Evolutionary conservation across 2,797 vertebrate species (phyloP).

Genomic region (Synanceia verrucosa): DNA sequence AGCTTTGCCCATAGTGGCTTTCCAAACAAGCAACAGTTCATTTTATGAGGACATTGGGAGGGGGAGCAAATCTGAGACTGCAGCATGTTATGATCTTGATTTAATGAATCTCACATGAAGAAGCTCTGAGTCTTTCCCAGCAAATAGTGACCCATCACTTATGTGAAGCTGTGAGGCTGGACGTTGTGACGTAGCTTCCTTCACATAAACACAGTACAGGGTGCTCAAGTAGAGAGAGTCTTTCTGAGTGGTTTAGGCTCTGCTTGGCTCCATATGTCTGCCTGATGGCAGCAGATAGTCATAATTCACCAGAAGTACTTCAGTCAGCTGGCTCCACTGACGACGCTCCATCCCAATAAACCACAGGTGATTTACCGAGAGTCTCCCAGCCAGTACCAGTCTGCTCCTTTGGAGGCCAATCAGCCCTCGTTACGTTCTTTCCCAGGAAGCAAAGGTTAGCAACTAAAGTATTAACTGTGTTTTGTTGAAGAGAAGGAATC

Average conservation of each 20-base stretch:
- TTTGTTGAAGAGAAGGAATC: background rate
- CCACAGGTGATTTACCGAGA: constrained; percentile 42
- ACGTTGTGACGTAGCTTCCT: background rate
- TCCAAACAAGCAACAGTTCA: constrained; percentile 2
- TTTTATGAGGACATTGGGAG: background rate
- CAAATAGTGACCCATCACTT: background rate
- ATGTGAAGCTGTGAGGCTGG: background rate
- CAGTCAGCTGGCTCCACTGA: constrained; percentile 24
- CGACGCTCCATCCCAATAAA: background rate
- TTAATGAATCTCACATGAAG: background rate
- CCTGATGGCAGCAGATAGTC: constrained; percentile 22
- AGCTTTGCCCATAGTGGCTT: constrained; percentile 4
- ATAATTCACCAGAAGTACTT: constrained; percentile 31
- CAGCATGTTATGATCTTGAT: background rate
- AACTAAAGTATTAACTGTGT: constrained; percentile 2
- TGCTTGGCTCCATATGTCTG: constrained; percentile 2
- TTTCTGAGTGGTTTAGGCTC: constrained; percentile 6
- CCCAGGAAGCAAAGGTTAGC: constrained; percentile 24
- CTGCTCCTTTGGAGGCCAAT: constrained; percentile 10
- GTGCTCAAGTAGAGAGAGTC: background rate
- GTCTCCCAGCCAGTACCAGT: constrained; percentile 26
- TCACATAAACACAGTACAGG: background rate
- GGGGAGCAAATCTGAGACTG: background rate
- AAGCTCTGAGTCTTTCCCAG: background rate
- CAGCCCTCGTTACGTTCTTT: constrained; percentile 19